phyloP scores from a whole-genome alignment of 2,888 invertebrate genomes.

The Drosophila meridionalis region DNA sequence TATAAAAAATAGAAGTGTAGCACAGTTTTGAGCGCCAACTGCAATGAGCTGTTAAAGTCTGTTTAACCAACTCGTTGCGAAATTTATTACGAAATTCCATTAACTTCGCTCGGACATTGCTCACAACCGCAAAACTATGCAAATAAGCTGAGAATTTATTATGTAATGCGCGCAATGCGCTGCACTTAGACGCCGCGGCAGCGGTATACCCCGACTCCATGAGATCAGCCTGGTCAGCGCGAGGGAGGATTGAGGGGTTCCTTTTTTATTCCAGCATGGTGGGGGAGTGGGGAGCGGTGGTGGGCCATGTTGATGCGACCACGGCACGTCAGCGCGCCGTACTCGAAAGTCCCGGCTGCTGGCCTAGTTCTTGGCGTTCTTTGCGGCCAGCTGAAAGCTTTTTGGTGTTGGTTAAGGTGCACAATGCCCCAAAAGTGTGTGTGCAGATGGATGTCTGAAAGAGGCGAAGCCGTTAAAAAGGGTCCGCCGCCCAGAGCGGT shows the following conservation, averaged over 20 bases:
- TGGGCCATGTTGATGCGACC: slow-evolving; percentile 62
- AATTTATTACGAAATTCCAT: slow-evolving; percentile 80
- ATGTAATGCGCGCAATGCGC: slow-evolving; percentile 72
- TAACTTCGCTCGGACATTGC: slow-evolving; percentile 75
- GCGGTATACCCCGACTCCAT: background rate
- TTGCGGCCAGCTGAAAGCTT: slow-evolving; percentile 66
- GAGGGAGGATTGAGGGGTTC: background rate
- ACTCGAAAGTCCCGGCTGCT: slow-evolving; percentile 39
- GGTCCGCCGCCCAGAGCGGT: slow-evolving; percentile 24
- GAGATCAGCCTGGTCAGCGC: slow-evolving; percentile 7
- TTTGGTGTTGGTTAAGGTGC: slow-evolving; percentile 51
- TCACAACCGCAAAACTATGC: slow-evolving; percentile 78
- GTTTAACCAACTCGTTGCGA: slow-evolving; percentile 68
- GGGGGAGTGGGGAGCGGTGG: background rate
- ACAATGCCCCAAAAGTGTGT: slow-evolving; percentile 44
- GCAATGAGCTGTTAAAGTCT: slow-evolving; percentile 67
- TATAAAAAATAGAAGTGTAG: slow-evolving; percentile 33
- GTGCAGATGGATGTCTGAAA: slow-evolving; percentile 10
- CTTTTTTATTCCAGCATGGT: background rate
- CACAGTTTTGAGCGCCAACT: slow-evolving; percentile 44
- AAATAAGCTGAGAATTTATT: slow-evolving; percentile 80
- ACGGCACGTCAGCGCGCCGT: slow-evolving; percentile 59
- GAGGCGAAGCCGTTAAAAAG: slow-evolving; percentile 14
- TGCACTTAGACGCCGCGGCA: slow-evolving; percentile 55
- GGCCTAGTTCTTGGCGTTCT: slow-evolving; percentile 64